Base-by-base conservation (phyloP, 1,140 invertebrate species). In the Rhagoletis zephyria region DNA sequence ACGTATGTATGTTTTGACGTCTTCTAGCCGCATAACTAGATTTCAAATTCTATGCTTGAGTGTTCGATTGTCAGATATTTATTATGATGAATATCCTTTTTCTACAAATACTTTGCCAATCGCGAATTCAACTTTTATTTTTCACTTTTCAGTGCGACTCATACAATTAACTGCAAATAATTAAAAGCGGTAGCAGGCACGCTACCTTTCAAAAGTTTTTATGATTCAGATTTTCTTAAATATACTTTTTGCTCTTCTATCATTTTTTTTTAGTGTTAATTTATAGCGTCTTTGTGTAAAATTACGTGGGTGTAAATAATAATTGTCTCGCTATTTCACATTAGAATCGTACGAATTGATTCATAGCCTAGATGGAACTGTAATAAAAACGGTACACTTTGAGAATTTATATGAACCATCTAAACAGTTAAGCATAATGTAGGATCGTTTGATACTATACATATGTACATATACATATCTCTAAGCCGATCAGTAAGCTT, bases 51-150 rank as follows among this genome's bases (percentile, higher is more conserved):
- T n/a, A 59, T 81, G n/a, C 16, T 4, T 3, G 42, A 74, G 14
- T 74, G 3, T 48, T 4, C 42, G 67, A n/a, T 74, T 81, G n/a
- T 9, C 14, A 6, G 74, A 56, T 81, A 81, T 81, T 12, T 81
- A 81, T 81, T 12, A 3, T 59, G 74, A 81, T 81, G 74, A 74
- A 81, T 81, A 81, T 56, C 74, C n/a, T 81, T 81, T 59, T 77
- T 59, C 61, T 81, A 42, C 7, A 14, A 19, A 81, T 30, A 56
- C n/a, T 81, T 48, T 45, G 6, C 16, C 16, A 45, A 77, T 77
- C 70, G 42, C 70, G 12, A 14, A 4, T 64, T n/a, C 16, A 45
- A 12, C n/a, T 51, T 56, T 81, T n/a, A n/a, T 30, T 56, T 56
- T n/a, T 19, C 19, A 81, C 48, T 51, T 59, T 63, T 14, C n/a